Evolutionary conservation across 2,888 invertebrate genomes (phyloP).

Genomic region (Nephrotoma appendiculata): DNA sequence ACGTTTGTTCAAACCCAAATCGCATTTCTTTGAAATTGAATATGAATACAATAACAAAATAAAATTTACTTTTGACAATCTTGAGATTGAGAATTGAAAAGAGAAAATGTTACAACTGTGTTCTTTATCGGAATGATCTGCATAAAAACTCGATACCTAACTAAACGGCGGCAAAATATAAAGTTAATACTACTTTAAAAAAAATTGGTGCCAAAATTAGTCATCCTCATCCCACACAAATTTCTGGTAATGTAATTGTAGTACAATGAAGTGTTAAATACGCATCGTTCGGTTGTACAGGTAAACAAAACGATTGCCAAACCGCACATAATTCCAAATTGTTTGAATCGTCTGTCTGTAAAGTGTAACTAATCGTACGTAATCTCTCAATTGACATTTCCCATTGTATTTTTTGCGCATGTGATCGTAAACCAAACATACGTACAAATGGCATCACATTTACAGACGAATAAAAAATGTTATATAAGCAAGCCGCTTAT

Average conservation of each 20-base stretch:
- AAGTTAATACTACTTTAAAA: too few species aligned
- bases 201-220: not conserved
- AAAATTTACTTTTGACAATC: too few species aligned
- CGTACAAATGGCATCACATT: not conserved
- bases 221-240: not conserved
- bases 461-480: not conserved
- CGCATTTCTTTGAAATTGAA: too few species aligned
- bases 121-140: too few species aligned
- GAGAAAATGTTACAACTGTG: too few species aligned
- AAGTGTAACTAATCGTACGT: not conserved
- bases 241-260: not conserved
- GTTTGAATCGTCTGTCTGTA: not conserved
- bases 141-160: too few species aligned
- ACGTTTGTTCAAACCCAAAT: too few species aligned
- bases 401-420: not conserved
- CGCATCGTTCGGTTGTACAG: not conserved
- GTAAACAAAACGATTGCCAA: not conserved
- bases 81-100: too few species aligned
- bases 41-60: too few species aligned
- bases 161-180: too few species aligned
- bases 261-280: not conserved
- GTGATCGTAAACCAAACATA: not conserved
- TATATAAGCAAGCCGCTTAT: not conserved
- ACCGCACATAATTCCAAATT: not conserved
- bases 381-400: not conserved